phyloP scores from a whole-genome alignment of 2,797 vertebrate genomes.

The Tamandua tetradactyla region DNA sequence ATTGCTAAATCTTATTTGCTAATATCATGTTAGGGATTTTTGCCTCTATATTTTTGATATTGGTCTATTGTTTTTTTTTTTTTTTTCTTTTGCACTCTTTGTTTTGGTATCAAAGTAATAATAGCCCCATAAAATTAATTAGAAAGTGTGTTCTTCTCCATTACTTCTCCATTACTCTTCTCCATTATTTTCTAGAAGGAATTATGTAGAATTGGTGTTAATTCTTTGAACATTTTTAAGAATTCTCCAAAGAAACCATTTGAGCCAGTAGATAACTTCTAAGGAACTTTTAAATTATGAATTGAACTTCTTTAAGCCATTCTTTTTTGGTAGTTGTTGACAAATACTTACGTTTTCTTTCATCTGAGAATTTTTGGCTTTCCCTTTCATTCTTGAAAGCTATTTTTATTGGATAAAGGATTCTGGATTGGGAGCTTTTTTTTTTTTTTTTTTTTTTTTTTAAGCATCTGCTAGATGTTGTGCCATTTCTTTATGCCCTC shows the following conservation, averaged over 20 bases:
- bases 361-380: background rate
- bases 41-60: background rate
- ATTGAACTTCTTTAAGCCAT: background rate
- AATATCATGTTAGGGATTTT: background rate
- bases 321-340: background rate
- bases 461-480: background rate
- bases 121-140: background rate
- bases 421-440: too few species aligned
- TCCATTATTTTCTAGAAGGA: background rate
- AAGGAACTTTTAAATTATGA: background rate
- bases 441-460: background rate
- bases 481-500: background rate
- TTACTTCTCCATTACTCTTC: too few species aligned
- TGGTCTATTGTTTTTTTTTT: background rate
- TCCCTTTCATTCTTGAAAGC: background rate
- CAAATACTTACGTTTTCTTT: background rate
- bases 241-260: background rate
- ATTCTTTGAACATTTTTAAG: background rate
- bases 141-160: accelerated
- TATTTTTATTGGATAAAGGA: background rate
- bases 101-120: background rate
- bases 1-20: background rate
- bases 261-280: background rate
- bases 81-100: background rate
- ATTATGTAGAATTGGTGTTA: background rate